Evolutionary conservation across 2,113 vertebrate genomes (phyloP).

Genomic region (Manacus vitellinus): DNA sequence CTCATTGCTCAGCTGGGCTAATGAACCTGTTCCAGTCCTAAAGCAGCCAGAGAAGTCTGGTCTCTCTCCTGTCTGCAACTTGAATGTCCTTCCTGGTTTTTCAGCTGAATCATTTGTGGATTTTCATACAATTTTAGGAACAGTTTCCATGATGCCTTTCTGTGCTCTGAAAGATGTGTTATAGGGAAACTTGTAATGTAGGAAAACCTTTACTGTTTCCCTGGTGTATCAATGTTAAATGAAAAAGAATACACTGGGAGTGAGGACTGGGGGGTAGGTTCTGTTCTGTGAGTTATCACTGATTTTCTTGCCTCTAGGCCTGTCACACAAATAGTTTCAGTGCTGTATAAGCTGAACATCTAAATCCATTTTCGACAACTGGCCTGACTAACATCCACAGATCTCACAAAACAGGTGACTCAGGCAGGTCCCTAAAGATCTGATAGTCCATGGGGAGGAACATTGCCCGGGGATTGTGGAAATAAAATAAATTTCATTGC

Average conservation of each 20-base stretch:
- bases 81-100: slow-evolving; percentile 19
- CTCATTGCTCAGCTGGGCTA: neutral
- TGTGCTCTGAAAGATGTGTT: neutral
- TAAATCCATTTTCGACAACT: neutral
- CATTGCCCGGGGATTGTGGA: neutral
- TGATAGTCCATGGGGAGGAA: neutral
- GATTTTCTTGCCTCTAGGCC: neutral
- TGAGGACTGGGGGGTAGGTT: neutral
- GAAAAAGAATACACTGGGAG: neutral
- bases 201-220: slow-evolving; percentile 5
- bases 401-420: neutral
- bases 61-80: neutral
- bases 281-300: neutral
- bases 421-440: neutral
- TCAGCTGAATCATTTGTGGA: slow-evolving; percentile 14
- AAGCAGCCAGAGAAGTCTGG: neutral
- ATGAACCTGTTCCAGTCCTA: neutral
- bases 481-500: neutral
- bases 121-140: slow-evolving; percentile 20
- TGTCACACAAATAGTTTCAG: neutral
- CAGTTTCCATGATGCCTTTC: slow-evolving; percentile 7
- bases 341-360: neutral
- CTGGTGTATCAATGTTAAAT: neutral
- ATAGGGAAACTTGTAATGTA: neutral
- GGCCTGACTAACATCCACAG: neutral